These are phyloP conservation scores for Aegypius monachus DNA, from an alignment of 2,113 vertebrate genomes.

Conservation along the genomic window DNA sequence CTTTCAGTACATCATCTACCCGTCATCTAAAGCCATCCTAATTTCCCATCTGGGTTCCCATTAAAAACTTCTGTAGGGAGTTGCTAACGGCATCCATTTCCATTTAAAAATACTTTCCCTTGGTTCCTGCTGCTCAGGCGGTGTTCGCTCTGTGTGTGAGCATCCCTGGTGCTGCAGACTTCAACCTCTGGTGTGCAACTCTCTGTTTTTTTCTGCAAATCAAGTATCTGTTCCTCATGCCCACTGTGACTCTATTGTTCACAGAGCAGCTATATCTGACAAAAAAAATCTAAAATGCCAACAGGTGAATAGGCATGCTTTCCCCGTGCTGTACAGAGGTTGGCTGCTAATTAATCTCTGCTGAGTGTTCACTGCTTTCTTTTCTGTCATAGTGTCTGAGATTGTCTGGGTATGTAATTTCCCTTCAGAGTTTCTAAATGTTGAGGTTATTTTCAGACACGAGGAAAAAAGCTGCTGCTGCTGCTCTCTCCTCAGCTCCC, in stretches of 20 bases:
- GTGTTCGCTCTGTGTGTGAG: rapidly evolving
- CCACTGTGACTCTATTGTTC: neutral
- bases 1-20: neutral
- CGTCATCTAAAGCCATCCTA: neutral
- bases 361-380: neutral
- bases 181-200: neutral
- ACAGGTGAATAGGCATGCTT: neutral
- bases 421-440: neutral
- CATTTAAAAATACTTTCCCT: neutral
- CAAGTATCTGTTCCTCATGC: neutral
- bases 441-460: neutral
- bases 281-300: neutral
- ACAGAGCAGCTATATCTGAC: neutral
- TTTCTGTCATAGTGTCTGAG: neutral
- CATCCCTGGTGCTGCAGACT: neutral
- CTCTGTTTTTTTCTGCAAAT: neutral
- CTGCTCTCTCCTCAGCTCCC: neutral
- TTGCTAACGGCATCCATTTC: neutral
- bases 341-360: conserved; percentile 22
- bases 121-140: neutral
- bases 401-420: neutral
- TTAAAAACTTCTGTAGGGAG: neutral
- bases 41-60: neutral
- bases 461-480: neutral
- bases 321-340: neutral